phyloP scores from a whole-genome alignment of 1,140 invertebrate genomes.

The Plectus sambesii region DNA sequence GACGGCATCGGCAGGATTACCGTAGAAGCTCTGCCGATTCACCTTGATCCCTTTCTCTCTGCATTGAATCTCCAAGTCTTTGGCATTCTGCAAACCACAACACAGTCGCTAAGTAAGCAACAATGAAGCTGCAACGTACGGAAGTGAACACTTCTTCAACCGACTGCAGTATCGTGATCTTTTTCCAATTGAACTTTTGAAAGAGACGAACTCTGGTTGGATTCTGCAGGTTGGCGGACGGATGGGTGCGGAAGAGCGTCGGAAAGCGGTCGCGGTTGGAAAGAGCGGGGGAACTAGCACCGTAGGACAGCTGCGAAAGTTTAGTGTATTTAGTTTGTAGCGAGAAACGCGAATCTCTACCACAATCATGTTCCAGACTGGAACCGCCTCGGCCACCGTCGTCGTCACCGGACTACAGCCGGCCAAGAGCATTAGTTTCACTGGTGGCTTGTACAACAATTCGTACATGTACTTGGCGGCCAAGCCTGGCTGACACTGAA shows the following conservation, averaged over 20 bases:
- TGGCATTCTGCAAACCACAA: conserved; percentile 64
- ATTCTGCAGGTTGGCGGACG: conserved; percentile 96
- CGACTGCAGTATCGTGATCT: conserved; percentile 91
- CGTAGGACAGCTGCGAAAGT: conserved; percentile 74
- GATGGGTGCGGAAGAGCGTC: conserved; percentile 94
- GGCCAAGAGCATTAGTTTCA: conserved; percentile 78
- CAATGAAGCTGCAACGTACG: conserved; percentile 52
- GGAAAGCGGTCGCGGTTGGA: conserved; percentile 92
- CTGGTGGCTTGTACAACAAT: conserved; percentile 84
- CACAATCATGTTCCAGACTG: conserved; percentile 99
- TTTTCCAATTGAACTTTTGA: conserved; percentile 89
- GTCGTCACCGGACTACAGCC: conserved; percentile 99
- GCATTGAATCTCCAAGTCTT: conserved; percentile 86
- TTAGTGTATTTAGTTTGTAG: background rate
- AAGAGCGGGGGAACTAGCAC: conserved; percentile 91
- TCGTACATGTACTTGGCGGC: conserved; percentile 97
- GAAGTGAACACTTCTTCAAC: conserved; percentile 99
- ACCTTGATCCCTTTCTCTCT: conserved; percentile 82
- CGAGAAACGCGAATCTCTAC: conserved; percentile 54
- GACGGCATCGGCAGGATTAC: conserved; percentile 73
- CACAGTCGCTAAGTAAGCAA: background rate
- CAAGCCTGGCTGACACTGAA: conserved; percentile 89
- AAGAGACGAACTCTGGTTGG: conserved; percentile 90
- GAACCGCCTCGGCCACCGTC: conserved; percentile 93
- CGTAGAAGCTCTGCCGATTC: conserved; percentile 87